A percentile compares a stretch with the other conserved stretches of the same genome.
These are phyloP conservation scores for Drosophila monieri DNA, from an alignment of 2,888 invertebrate genomes.

Conservation along the genomic window DNA sequence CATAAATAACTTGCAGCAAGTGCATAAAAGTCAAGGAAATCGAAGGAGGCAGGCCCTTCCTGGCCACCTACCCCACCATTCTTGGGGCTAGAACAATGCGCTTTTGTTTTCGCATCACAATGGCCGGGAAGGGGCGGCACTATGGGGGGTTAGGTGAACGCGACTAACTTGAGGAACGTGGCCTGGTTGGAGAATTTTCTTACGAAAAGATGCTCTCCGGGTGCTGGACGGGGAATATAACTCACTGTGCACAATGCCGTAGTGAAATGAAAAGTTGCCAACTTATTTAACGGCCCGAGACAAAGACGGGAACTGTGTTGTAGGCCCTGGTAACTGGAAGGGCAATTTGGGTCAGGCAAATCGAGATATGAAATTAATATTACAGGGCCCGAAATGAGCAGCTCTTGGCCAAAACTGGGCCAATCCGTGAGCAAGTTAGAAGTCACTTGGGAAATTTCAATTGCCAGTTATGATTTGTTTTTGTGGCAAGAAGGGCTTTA, in stretches of 20 bases:
- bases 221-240: conserved; percentile 33
- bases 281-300: conserved; percentile 59
- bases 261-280: conserved; percentile 70
- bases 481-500: not conserved
- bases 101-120: conserved; percentile 75
- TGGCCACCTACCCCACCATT: not conserved
- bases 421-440: conserved; percentile 1
- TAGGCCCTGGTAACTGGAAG: conserved; percentile 37
- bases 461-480: not conserved
- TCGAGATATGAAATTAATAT: conserved; percentile 77
- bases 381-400: conserved; percentile 54
- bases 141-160: conserved; percentile 46
- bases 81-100: conserved; percentile 66
- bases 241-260: conserved; percentile 32
- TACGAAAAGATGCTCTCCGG: conserved; percentile 32
- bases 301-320: conserved; percentile 49
- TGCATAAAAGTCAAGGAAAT: conserved; percentile 79
- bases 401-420: conserved; percentile 10
- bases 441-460: not conserved
- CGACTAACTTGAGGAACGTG: conserved; percentile 73
- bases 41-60: conserved; percentile 61
- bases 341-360: conserved; percentile 72
- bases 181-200: conserved; percentile 41
- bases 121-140: conserved; percentile 25
- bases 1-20: conserved; percentile 79